Evolutionary conservation across 2,797 vertebrate species (phyloP).

Genomic region (Cygnus olor): DNA sequence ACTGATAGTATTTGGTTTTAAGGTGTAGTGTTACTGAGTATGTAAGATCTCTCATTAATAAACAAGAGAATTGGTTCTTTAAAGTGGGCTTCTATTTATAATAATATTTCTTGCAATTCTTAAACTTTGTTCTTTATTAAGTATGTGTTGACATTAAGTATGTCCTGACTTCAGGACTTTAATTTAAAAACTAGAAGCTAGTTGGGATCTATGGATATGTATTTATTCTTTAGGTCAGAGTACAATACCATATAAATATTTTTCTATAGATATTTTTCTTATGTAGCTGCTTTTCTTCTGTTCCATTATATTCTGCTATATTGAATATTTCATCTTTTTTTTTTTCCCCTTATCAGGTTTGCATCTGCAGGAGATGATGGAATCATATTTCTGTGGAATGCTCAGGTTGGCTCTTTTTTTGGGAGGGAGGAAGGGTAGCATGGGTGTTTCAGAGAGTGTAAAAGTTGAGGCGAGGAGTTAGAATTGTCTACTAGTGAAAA

Average conservation of each 20-base stretch:
- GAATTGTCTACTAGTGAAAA: not conserved
- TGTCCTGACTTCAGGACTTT: not conserved
- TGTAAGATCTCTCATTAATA: not conserved
- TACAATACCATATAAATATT: not conserved
- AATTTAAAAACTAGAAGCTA: not conserved
- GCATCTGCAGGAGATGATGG: conserved; percentile 97
- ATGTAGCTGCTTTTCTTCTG: not conserved
- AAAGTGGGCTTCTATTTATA: not conserved
- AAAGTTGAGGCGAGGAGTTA: not conserved
- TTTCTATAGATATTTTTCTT: not conserved
- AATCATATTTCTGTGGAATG: conserved; percentile 90
- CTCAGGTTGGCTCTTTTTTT: conserved; percentile 82
- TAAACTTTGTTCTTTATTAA: not conserved
- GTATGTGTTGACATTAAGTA: not conserved
- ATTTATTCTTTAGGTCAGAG: not conserved
- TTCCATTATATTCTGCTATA: not conserved
- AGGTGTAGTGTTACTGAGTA: not conserved
- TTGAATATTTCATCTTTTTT: not conserved
- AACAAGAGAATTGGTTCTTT: not conserved
- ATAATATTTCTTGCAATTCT: not conserved
- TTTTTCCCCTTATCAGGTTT: conserved; percentile 81
- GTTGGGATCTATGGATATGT: not conserved
- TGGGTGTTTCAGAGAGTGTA: not conserved
- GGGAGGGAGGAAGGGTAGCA: not conserved
- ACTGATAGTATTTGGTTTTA: not conserved